Base-by-base conservation (phyloP, 2,797 vertebrate species). In the Siniperca undulata region DNA sequence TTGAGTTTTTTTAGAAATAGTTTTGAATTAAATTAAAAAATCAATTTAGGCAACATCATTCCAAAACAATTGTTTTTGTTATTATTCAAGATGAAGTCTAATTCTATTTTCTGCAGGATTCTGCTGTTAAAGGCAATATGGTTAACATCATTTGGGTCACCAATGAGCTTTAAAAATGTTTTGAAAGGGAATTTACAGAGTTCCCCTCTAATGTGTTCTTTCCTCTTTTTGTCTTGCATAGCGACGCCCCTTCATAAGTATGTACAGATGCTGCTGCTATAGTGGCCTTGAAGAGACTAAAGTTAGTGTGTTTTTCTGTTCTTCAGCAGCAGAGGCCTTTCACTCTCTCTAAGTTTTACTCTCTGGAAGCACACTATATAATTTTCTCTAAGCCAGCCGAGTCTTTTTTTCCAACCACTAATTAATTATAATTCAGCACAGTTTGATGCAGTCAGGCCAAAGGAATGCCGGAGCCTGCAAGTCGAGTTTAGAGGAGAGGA, bases 391-490 rank as follows among this genome's bases (percentile, higher is more conserved):
- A 93, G 95, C 95, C 95, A 93, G 92, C 91, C 89, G 90, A 84
- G 95, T 91, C 94, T 90, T 96, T 96, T 97, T 97, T 96, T 96
- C 95, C 94, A 50, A 96, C 96, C 97, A 93, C 96, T 96, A 95
- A 96, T 97, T 96, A 96, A 94, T 95, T 93, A 86, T 95, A 96
- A 95, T 92, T 94, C 93, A 94, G 94, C 80, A 58, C 87, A 95
- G 92, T 94, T 95, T 95, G 92, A 95, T 94, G 94, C 94, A 96
- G 94, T 97, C 95, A 96, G 95, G 94, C 94, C 89, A 88, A 93
- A 94, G 94, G 97, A 97, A 96, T 95, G 95, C 87, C 74, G 24
- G 84, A 93, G 94, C 82, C 93, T 91, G 89, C 74, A 46, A 84
- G 92, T 74, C 78, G 81, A 92, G 87, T 88, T 89, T 60, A 72